Evolutionary conservation across 2,888 invertebrate genomes (phyloP).

Genomic region (Acrobasis repandana): DNA sequence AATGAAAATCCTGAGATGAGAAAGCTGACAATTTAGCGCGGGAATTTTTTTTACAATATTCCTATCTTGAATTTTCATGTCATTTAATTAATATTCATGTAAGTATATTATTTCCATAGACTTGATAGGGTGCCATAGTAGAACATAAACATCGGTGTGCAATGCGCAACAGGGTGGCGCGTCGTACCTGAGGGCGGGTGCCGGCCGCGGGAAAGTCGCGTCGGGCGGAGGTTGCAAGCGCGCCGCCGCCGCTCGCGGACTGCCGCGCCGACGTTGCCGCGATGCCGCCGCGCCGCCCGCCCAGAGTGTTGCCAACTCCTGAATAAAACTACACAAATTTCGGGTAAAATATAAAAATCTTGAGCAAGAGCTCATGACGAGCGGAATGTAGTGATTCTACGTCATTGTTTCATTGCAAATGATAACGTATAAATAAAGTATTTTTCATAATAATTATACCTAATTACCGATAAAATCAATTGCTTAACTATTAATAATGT

Average conservation of each 20-base stretch:
- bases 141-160: conserved; percentile 68
- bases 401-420: too few species aligned
- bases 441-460: too few species aligned
- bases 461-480: too few species aligned
- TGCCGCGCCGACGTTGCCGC: conserved; percentile 52
- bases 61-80: not conserved
- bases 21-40: not conserved
- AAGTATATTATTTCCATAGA: conserved; percentile 8
- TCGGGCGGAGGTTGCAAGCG: conserved; percentile 56
- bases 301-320: conserved; percentile 16
- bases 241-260: conserved; percentile 76
- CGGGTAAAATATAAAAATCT: not conserved
- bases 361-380: too few species aligned
- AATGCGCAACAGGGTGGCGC: conserved; percentile 77
- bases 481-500: not conserved
- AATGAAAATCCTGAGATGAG: conserved; percentile 1
- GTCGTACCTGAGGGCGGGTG: conserved; percentile 66
- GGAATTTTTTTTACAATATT: not conserved
- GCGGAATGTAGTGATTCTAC: too few species aligned
- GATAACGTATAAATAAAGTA: too few species aligned
- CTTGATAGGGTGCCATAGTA: conserved; percentile 36
- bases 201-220: conserved; percentile 48
- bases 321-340: not conserved
- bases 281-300: conserved; percentile 8
- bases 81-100: not conserved